Base-by-base conservation (phyloP, 2,797 vertebrate genomes). In the Eleutherodactylus coqui region DNA sequence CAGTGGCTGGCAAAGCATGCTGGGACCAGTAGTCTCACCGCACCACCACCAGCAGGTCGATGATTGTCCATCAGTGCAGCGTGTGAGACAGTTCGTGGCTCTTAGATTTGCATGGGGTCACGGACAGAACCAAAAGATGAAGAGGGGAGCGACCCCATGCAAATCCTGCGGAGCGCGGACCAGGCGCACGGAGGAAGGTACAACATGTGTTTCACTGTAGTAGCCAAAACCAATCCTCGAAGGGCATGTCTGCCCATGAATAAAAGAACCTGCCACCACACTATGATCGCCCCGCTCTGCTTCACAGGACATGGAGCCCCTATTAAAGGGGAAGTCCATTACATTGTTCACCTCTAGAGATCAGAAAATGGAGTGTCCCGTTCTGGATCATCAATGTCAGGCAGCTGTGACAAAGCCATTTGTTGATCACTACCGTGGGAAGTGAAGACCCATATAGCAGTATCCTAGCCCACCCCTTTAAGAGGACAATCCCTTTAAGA, bases 31-130 rank as follows among this genome's bases (percentile, higher is more conserved):
- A 14, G 27, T 62, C n/a, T 29, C 58, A 62, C 58, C 62, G 5
- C 27, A 16, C 16, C 29, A 21, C 17, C 32, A 36, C 64, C 38
- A 17, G 17, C 19, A 34, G 2, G 16, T 3, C 13, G 14, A 16
- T 21, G 34, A 24, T 2, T 17, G 13, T 73, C 38, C 70, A 45
- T 14, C 4, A 27, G 41, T 45, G 70, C 38, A 45, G 70, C 3
- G 36, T 27, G 70, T 14, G 5, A 45, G 11, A n/a, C 11, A 17
- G 2, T 27, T 27, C 2, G 32, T 73, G 24, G 36, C 27, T 27
- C 24, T 5, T 43, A 24, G 70, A 73, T 73, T 45, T 73, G 69
- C 69, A 70, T 70, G 24, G 36, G 69, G 69, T 43, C 38, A 72
- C 1, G 21, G 24, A 45, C 10, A 14, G 13, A 73, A 43, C 41